Base-by-base conservation (phyloP, 2,113 vertebrate genomes). In the Catharus minimus region DNA sequence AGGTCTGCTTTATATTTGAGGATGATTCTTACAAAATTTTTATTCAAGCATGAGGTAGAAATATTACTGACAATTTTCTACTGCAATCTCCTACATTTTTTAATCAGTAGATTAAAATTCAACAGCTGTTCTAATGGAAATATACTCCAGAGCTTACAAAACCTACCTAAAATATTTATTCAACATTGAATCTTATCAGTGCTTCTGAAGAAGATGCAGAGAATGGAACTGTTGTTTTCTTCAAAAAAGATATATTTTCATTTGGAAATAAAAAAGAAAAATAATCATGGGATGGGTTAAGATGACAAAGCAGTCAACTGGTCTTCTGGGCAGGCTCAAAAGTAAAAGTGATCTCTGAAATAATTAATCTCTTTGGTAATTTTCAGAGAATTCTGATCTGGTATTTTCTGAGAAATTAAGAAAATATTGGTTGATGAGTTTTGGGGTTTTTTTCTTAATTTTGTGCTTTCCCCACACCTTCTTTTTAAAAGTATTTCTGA, bases 21-120 rank as follows among this genome's bases (percentile, higher is more conserved):
- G 18, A 68, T 55, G 46, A 56, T 67, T 89, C 30, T 47, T 66
- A 53, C 7, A n/a, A 81, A 87, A 61, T 26, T 7, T 28, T 33
- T 72, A 68, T 82, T 65, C 27, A 86, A 88, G 39, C 11, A 33
- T 58, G 32, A 79, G 13, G 20, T 90, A 4, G 46, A 80, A 90
- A 69, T 2, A 58, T 47, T 49, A 57, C 50, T 69, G 58, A 76
- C 30, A 65, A 60, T 80, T 85, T 85, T 93, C 13, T 61, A 91
- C 20, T 22, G 7, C 47, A 27, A 75, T 82, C 20, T 72, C n/a
- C 41, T 68, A 38, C 38, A 66, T 65, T 91, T 88, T 86, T 82
- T 85, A 93, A 94, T 89, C 33, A 55, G 26, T 33, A 61, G 20
- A 77, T 86, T 86, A 88, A 58, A 85, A 94, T 93, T 82, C 71